Conservation (phyloP, 2,113 vertebrate genomes). For the Ploceus nigricollis region DNA sequence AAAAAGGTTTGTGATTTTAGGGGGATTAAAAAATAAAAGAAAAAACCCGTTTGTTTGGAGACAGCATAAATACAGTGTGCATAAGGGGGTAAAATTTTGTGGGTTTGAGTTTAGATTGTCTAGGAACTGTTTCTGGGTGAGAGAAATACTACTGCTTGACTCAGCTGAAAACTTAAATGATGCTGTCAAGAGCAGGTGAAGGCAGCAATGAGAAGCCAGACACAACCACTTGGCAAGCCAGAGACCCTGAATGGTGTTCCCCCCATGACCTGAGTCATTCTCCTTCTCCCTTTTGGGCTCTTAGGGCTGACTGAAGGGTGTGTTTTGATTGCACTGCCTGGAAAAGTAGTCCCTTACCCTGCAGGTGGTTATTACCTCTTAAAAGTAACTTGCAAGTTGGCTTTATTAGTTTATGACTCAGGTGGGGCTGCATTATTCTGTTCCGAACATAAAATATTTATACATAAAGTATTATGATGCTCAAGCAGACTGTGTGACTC, state of each 20-base stretch:
- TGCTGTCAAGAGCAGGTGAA: neutral
- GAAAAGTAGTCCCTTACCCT: neutral
- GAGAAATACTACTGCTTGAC: neutral
- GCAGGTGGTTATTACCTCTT: neutral
- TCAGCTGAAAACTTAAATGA: neutral
- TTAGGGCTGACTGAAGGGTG: neutral
- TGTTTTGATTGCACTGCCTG: neutral
- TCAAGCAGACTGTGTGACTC: neutral
- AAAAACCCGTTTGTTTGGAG: neutral
- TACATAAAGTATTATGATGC: neutral
- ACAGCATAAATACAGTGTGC: neutral
- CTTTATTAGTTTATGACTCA: neutral
- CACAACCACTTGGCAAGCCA: neutral
- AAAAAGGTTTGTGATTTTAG: neutral
- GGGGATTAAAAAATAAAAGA: neutral
- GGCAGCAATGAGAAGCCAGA: neutral
- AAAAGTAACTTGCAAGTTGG: neutral
- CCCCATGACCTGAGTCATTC: neutral
- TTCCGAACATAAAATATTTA: neutral
- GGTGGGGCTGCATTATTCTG: neutral
- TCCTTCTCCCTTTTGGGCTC: neutral
- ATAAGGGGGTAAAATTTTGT: neutral
- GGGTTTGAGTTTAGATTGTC: slow-evolving; percentile 1
- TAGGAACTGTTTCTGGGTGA: neutral
- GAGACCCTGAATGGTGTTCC: neutral